phyloP scores from a whole-genome alignment of 1,140 invertebrate species.

The Drosophila prosaltans region DNA sequence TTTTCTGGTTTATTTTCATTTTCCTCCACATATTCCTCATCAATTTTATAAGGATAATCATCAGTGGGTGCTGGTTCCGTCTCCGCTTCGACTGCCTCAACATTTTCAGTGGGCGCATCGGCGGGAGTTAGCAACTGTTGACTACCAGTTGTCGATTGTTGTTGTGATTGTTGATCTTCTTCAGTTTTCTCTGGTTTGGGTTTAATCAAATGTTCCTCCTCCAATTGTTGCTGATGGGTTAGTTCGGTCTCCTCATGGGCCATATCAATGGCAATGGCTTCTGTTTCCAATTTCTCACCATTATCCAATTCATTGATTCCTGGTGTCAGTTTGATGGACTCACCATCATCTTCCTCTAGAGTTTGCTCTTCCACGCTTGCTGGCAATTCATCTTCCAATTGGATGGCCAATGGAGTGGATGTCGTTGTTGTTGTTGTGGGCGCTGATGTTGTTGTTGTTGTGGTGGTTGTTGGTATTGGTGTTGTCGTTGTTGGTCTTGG shows the following conservation, averaged over 20 bases:
- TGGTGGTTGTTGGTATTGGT: conserved; percentile 36
- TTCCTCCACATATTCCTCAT: conserved; percentile 73
- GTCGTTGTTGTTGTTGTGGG: conserved; percentile 41
- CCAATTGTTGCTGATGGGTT: conserved; percentile 58
- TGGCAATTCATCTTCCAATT: conserved; percentile 62
- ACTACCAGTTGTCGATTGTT: conserved; percentile 51
- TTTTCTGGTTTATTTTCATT: conserved; percentile 53
- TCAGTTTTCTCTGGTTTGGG: background rate
- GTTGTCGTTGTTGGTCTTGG: conserved; percentile 40
- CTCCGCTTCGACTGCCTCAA: conserved; percentile 39
- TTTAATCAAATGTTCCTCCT: conserved; percentile 30
- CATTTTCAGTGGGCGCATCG: conserved; percentile 56
- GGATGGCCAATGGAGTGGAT: conserved; percentile 27
- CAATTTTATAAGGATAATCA: conserved; percentile 81
- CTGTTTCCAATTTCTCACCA: conserved; percentile 65
- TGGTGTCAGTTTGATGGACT: conserved; percentile 49
- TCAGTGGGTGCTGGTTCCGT: conserved; percentile 61
- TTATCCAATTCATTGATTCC: conserved; percentile 51
- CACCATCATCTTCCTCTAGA: conserved; percentile 60
- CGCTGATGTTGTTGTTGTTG: conserved; percentile 47
- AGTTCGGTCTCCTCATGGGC: conserved; percentile 69
- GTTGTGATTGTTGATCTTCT: conserved; percentile 9
- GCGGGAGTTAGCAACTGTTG: conserved; percentile 66
- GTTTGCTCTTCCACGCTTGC: conserved; percentile 68
- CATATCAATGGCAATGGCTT: conserved; percentile 58